Evolutionary conservation across 2,797 vertebrate genomes (phyloP), one percentile per base, ranked within the genome.

Genomic region (Onychomys leucogaster): DNA sequence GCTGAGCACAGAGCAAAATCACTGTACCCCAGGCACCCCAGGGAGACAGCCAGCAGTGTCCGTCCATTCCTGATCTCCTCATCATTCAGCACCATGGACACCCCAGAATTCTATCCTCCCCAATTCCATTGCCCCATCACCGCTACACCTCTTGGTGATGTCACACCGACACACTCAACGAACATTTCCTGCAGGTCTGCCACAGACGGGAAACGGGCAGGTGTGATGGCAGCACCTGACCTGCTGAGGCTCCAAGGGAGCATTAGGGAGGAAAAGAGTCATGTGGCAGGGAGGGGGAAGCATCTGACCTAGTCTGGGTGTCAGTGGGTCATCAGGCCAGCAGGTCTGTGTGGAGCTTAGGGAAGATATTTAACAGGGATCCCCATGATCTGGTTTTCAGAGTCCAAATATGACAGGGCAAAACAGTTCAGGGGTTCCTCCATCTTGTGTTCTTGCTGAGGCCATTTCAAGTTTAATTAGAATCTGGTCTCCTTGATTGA

Each of bases 131-230:
- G 7, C 0, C 17, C 19, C 5, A 9, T 6, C n/a, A 37, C 32
- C 21, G 41, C 43, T n/a, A 34, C 0, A 9, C 5, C 14, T 59
- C 67, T 2, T 4, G 2, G 16, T 5, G 17, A 52, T 3, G 14
- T 16, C 37, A 25, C 37, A 8, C 41, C 49, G 14, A 3, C 21
- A 25, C 67, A 2, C 23, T n/a, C 37, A 29, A 2, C 4, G 67
- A 10, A 12, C 27, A 21, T 2, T 34, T 52, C 43, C 3, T 25
- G 63, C 80, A 59, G 41, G 17, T 6, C 25, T 11, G 29, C 29
- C 29, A 0, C 21, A 0, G 17, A 0, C 0, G 46, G 43, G 4
- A 11, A 29, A 16, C 29, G 0, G 0, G 21, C 32, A 49, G 0
- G 25, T 8, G 1, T 0, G 25, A 19, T 0, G 76, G 16, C 34